Percentiles rank a stretch among this genome's conserved stretches.
Conservation (phyloP, 2,113 vertebrate genomes). For the Neopipo cinnamomea region DNA sequence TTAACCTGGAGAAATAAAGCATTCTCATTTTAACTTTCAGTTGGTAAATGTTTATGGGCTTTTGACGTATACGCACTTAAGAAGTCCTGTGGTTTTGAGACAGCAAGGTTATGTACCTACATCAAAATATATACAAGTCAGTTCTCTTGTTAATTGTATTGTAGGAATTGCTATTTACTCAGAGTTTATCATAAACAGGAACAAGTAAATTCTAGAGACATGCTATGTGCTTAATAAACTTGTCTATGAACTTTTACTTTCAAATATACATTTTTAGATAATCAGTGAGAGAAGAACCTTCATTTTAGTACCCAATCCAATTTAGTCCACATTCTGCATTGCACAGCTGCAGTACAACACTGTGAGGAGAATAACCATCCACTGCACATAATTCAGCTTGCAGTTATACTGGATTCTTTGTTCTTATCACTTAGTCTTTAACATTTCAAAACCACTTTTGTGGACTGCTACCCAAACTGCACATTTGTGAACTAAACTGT, state of each 20-base stretch:
- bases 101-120: background rate
- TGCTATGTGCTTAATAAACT: background rate
- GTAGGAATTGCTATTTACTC: background rate
- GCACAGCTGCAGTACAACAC: background rate
- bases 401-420: background rate
- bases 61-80: background rate
- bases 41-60: background rate
- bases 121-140: background rate
- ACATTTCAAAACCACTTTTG: background rate
- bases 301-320: background rate
- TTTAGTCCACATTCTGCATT: background rate
- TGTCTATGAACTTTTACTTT: background rate
- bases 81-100: background rate
- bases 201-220: background rate
- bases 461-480: background rate
- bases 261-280: background rate
- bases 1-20: background rate
- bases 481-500: background rate
- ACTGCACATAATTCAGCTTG: background rate
- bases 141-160: background rate
- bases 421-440: background rate
- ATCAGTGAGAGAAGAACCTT: background rate
- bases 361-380: background rate
- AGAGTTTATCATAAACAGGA: background rate
- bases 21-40: background rate